Evolutionary conservation across 2,888 invertebrate species (phyloP), one percentile per base, ranked within the genome.

Genomic region (Rhingia rostrata): DNA sequence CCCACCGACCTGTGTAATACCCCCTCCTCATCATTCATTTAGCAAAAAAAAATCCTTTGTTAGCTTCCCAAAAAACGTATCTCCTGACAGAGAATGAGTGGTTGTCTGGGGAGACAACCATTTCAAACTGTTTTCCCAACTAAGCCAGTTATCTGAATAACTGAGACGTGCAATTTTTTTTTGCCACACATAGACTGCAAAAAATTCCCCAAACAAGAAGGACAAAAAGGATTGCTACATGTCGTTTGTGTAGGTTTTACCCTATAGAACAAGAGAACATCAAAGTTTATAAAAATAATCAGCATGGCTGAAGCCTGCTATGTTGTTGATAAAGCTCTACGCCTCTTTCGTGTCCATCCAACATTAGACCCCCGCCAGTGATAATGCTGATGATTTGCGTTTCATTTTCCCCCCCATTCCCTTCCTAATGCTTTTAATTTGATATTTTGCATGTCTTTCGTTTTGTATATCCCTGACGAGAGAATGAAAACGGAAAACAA

Each of bases 121-220:
- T 49, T 63, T 63, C 22, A 45, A 75, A 75, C 66, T 37, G 22
- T 22, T 1, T 45, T 67, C 7, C 60, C 67, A 77, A 77, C 77
- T 69, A 77, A 77, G 77, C 67, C 77, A 77, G 77, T 77, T 77
- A 77, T 77, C 77, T 69, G 77, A 77, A 77, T 69, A 77, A 69
- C 67, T 77, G 73, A 61, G 77, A 69, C 53, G 60, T 69, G 77
- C 47, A 77, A 54, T 64, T 74, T 58, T 56, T 39, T 49, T 49
- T 47, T 39, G 53, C 9, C 35, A 37, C 45, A 12, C 10, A 51
- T 10, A 47, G 30, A 33, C 7, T 4, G 30, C 9, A 49, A 63
- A 60, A 60, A 49, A 58, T 37, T 37, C 32, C 10, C 45, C 53
- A 14, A 61, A 35, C 33, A 67, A 73, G 61, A 49, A n/a, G 30